phyloP scores from a whole-genome alignment of 1,140 invertebrate species.

The Drosophila pseudoananassae region DNA sequence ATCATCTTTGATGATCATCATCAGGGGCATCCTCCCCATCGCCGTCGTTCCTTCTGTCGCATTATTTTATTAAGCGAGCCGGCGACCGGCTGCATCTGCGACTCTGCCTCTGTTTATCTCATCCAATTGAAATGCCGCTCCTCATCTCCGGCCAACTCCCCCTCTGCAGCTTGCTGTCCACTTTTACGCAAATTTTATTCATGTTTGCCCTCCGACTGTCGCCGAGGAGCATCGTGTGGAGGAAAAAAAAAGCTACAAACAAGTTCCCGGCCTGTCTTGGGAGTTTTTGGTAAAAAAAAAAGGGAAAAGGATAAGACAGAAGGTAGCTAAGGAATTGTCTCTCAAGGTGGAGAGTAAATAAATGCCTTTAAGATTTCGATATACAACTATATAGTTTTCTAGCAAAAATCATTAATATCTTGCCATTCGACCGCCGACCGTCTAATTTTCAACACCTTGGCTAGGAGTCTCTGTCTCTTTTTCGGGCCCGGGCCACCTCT shows the following conservation, averaged over 20 bases:
- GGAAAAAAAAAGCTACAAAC: constrained; percentile 8
- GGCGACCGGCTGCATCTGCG: constrained; percentile 13
- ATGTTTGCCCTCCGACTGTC: constrained; percentile 52
- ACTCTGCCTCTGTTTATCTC: constrained; percentile 15
- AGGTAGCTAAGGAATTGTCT: constrained; percentile 11
- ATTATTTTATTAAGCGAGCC: constrained; percentile 79
- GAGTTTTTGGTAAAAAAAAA: not conserved
- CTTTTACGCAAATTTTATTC: constrained; percentile 81
- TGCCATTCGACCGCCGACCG: constrained; percentile 43
- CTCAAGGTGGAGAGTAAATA: not conserved
- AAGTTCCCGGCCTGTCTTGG: constrained; percentile 15
- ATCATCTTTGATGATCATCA: constrained; percentile 55
- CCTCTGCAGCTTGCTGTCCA: constrained; percentile 59
- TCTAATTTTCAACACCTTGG: constrained; percentile 80
- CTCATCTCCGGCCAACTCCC: constrained; percentile 8
- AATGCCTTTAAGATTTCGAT: not conserved
- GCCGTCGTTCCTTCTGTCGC: constrained; percentile 68
- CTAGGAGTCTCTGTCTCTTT: constrained; percentile 10
- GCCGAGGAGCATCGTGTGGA: constrained; percentile 6
- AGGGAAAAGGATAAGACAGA: not conserved
- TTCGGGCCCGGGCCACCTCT: constrained; percentile 24
- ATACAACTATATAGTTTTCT: too few relatives aligned
- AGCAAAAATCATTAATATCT: too few relatives aligned
- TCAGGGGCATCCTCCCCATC: constrained; percentile 54
- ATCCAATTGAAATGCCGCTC: constrained; percentile 42